Conservation (phyloP, 2,113 vertebrate species). For the Podiceps cristatus region DNA sequence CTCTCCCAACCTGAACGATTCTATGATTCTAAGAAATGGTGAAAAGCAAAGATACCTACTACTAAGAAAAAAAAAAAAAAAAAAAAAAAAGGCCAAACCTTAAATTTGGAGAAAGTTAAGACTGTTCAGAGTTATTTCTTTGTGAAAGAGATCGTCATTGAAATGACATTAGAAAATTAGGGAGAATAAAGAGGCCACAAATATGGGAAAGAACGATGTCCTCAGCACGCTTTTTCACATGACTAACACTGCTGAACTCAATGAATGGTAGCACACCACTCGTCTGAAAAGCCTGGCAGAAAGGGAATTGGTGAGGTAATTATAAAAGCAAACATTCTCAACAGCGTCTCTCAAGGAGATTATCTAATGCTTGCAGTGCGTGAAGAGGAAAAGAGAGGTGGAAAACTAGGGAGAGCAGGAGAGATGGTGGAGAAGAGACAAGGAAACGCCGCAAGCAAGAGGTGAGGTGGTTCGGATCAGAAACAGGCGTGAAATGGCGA, state of each 20-base stretch:
- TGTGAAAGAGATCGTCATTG: accelerated
- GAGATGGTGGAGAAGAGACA: not conserved
- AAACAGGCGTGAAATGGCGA: accelerated
- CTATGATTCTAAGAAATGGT: not conserved
- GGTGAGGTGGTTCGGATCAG: accelerated
- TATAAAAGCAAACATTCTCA: not conserved
- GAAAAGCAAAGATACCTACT: not conserved
- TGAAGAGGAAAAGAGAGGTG: not conserved
- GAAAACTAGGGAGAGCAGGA: not conserved
- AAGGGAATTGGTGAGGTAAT: not conserved
- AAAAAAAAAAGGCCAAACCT: not conserved
- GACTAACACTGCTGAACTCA: not conserved
- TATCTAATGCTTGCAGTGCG: not conserved
- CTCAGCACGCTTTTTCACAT: not conserved
- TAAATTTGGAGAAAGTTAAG: not conserved
- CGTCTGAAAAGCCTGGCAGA: not conserved
- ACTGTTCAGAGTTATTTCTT: not conserved
- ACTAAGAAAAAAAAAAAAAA: too few species aligned
- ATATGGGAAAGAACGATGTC: not conserved
- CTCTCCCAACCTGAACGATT: too few species aligned
- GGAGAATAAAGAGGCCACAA: not conserved
- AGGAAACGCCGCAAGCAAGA: too few species aligned
- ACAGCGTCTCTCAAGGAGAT: not conserved
- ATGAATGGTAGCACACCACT: not conserved
- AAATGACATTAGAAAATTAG: not conserved